A percentile compares a stretch with the other conserved stretches of the same genome.
Conservation (phyloP, 2,888 invertebrate genomes). For the Campoplex nolae region DNA sequence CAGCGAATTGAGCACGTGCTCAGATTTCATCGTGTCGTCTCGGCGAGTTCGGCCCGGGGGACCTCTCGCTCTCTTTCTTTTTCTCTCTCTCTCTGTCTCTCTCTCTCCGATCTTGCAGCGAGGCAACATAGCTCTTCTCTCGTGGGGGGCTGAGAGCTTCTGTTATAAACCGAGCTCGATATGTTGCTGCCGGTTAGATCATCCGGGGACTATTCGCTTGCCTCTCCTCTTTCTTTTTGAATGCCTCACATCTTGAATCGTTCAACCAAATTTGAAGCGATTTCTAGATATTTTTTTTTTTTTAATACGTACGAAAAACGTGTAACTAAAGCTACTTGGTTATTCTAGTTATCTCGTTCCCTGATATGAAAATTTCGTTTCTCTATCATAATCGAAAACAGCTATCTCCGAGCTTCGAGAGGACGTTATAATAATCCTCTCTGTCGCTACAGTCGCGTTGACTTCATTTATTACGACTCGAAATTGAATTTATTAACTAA, state of each 20-base stretch:
- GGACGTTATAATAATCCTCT: background rate
- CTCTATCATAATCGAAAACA: background rate
- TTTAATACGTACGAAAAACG: background rate
- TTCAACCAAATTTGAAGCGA: conserved; percentile 28
- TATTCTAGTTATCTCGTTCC: background rate
- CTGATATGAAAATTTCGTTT: background rate
- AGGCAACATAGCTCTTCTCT: conserved; percentile 21
- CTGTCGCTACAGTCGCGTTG: background rate
- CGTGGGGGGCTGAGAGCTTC: conserved; percentile 52
- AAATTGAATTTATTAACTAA: background rate
- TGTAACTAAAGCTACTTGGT: background rate
- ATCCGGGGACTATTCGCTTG: conserved; percentile 77
- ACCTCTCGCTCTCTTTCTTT: conserved; percentile 20
- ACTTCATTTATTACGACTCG: background rate
- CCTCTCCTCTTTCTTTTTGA: conserved; percentile 55
- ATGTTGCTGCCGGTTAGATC: conserved; percentile 80
- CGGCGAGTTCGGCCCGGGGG: conserved; percentile 52
- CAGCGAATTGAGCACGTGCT: conserved; percentile 84
- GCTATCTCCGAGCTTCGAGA: background rate
- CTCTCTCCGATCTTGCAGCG: background rate
- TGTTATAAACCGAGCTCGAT: conserved; percentile 56
- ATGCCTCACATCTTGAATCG: conserved; percentile 64
- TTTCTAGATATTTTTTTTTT: conserved; percentile 17
- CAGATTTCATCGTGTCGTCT: conserved; percentile 82
- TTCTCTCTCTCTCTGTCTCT: conserved; percentile 8